These are phyloP conservation scores for Loriculus beryllinus DNA, from an alignment of 2,797 vertebrate genomes.

Conservation along the genomic window DNA sequence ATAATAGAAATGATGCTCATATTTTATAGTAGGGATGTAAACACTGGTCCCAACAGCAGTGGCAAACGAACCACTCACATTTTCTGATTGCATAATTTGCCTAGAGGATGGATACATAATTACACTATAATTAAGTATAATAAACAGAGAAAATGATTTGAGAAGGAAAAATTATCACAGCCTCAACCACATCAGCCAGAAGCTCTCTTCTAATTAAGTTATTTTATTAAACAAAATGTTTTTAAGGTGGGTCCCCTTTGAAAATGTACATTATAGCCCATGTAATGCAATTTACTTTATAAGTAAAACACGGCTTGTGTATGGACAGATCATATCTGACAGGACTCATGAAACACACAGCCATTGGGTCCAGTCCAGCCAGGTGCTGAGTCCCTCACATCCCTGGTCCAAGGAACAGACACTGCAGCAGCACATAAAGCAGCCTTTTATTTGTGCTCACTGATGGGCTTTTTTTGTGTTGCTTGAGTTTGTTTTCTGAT, in stretches of 20 bases:
- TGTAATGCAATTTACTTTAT: conserved; percentile 59
- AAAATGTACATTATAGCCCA: conserved; percentile 57
- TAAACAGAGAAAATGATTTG: conserved; percentile 67
- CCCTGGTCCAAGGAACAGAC: not conserved
- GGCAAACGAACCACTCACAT: conserved; percentile 65
- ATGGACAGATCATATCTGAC: conserved; percentile 24
- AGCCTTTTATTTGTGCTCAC: not conserved
- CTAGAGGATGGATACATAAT: conserved; percentile 69
- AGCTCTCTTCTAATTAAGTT: conserved; percentile 70
- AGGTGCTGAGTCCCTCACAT: not conserved
- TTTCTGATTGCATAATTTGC: conserved; percentile 71
- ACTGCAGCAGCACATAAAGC: not conserved
- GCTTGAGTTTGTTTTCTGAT: not conserved
- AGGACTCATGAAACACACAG: not conserved
- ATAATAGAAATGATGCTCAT: conserved; percentile 40
- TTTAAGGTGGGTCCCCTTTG: conserved; percentile 64
- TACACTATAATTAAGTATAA: conserved; percentile 67
- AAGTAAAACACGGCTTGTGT: conserved; percentile 57
- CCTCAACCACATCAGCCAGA: conserved; percentile 64
- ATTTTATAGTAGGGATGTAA: conserved; percentile 59
- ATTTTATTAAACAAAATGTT: conserved; percentile 73
- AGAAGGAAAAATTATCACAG: conserved; percentile 67
- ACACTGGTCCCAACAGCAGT: conserved; percentile 56
- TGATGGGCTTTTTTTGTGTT: not conserved
- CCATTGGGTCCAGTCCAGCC: conserved; percentile 14